A percentile compares a stretch with the other conserved stretches of the same genome.
Conservation (phyloP, 1,140 invertebrate genomes). For the Hyles vespertilio region DNA sequence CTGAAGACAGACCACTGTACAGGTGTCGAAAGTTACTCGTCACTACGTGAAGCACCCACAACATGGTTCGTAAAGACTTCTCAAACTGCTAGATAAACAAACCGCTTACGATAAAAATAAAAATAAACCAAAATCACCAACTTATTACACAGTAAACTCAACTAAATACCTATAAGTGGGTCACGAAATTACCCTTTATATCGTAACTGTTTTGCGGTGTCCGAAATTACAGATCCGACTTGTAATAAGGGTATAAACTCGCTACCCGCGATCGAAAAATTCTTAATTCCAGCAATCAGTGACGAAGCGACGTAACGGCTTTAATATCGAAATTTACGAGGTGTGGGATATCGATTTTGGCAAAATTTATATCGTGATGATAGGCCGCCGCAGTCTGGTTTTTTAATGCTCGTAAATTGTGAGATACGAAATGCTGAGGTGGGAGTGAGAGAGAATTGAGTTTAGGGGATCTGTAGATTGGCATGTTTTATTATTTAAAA, state of each 20-base stretch:
- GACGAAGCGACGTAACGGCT: conserved; percentile 1
- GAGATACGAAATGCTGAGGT: background rate
- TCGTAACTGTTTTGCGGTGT: conserved; percentile 6
- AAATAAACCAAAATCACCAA: background rate
- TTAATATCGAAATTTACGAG: conserved; percentile 24
- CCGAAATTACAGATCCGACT: conserved; percentile 15
- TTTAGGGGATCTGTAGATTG: background rate
- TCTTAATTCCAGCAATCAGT: conserved; percentile 15
- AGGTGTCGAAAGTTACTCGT: too few relatives aligned
- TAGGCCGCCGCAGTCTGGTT: background rate
- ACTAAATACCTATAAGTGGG: conserved; percentile 2
- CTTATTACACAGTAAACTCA: background rate
- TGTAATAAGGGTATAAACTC: conserved; percentile 10
- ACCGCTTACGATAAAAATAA: background rate
- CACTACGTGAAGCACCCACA: too few relatives aligned
- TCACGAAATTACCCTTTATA: conserved; percentile 1
- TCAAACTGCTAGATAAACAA: background rate
- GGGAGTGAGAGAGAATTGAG: background rate
- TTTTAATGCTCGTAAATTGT: conserved; percentile 13
- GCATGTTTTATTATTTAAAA: too few relatives aligned
- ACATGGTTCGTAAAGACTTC: too few relatives aligned
- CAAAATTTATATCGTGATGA: conserved; percentile 25
- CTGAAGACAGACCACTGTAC: too few relatives aligned
- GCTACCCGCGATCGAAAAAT: background rate
- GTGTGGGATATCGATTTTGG: conserved; percentile 27